Conservation (phyloP, 2,888 invertebrate species). For the Stenurella melanura region DNA sequence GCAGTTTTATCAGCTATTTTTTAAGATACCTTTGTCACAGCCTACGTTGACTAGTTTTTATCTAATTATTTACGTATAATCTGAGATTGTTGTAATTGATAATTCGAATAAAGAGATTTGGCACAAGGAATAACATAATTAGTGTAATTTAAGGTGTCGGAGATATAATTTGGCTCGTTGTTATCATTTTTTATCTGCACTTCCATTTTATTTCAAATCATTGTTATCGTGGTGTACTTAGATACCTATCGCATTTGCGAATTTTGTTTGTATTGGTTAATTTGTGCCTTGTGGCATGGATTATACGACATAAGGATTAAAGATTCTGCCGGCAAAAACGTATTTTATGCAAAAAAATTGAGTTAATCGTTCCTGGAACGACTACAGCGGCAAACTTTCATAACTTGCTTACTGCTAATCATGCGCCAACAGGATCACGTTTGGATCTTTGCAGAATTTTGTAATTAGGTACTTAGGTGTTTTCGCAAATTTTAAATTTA, state of each 20-base stretch:
- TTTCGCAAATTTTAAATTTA: too few relatives aligned
- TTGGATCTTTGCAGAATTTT: too few relatives aligned
- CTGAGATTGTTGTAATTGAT: background rate
- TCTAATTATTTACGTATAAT: background rate
- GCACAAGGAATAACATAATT: background rate
- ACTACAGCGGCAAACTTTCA: background rate
- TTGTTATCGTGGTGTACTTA: background rate
- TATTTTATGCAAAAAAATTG: background rate
- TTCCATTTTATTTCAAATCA: background rate
- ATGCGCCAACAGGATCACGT: background rate
- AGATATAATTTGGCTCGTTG: conserved; percentile 2
- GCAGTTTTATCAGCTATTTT: background rate
- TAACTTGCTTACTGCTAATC: background rate
- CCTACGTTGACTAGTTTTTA: background rate
- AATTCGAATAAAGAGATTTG: background rate
- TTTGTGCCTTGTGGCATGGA: background rate
- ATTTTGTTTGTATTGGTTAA: background rate
- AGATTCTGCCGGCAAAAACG: background rate
- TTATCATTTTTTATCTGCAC: conserved; percentile 17
- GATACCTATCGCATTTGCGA: background rate
- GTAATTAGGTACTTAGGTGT: too few relatives aligned
- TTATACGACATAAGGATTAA: background rate
- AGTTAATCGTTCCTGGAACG: background rate
- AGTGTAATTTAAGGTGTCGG: conserved; percentile 6
- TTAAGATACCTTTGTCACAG: background rate